Conservation (phyloP, 2,888 invertebrate species). For the Lacanobia oleracea region DNA sequence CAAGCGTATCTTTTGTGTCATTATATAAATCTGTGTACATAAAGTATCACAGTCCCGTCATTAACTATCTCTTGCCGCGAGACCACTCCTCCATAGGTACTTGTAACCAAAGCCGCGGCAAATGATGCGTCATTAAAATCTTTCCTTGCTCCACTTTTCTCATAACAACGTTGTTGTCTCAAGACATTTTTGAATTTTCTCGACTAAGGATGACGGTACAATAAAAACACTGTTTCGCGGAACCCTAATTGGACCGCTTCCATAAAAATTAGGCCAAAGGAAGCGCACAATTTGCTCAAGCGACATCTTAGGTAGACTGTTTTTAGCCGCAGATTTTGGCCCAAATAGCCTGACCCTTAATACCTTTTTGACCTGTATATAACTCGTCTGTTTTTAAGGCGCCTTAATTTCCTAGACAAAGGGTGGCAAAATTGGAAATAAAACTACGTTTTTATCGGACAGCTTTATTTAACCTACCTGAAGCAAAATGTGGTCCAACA, state of each 20-base stretch:
- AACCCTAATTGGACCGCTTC: slow-evolving; percentile 11
- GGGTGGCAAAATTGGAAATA: not conserved
- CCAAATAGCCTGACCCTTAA: not conserved
- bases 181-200: slow-evolving; percentile 33
- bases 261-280: not conserved
- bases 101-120: slow-evolving; percentile 43
- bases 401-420: not conserved
- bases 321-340: not conserved
- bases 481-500: not conserved
- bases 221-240: slow-evolving; percentile 6
- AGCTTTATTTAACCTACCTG: not conserved
- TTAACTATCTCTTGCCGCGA: slow-evolving; percentile 38
- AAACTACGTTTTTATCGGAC: slow-evolving; percentile 5
- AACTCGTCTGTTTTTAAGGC: not conserved
- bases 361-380: not conserved
- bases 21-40: slow-evolving; percentile 18
- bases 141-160: slow-evolving; percentile 40
- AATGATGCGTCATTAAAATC: slow-evolving; percentile 64
- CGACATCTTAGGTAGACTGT: not conserved
- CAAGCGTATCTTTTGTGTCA: slow-evolving; percentile 25
- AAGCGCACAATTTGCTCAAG: slow-evolving; percentile 16
- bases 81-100: slow-evolving; percentile 7
- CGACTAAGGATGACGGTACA: slow-evolving; percentile 4
- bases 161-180: slow-evolving; percentile 31
- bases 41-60: slow-evolving; percentile 28